Conservation (phyloP, 2,113 vertebrate species). For the Gavialis gangeticus region DNA sequence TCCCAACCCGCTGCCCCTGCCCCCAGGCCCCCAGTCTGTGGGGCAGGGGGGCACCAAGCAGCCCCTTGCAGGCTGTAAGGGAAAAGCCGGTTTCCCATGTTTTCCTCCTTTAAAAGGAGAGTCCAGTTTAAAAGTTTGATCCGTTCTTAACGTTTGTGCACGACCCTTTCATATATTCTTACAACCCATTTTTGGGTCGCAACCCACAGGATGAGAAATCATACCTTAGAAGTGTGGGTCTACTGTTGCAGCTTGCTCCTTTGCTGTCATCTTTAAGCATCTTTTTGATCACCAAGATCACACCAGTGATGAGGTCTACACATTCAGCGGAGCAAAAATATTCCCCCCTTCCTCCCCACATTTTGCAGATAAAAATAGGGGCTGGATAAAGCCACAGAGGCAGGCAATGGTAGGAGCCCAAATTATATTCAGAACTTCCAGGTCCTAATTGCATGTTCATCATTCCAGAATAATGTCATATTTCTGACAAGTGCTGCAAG, state of each 20-base stretch:
- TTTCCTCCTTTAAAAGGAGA: too few relatives aligned
- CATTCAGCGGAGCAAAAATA: not conserved
- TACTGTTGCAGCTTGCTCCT: too few relatives aligned
- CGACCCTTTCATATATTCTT: too few relatives aligned
- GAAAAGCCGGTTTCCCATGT: too few relatives aligned
- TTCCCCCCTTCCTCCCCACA: not conserved
- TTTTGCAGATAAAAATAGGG: not conserved
- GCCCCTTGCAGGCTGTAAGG: too few relatives aligned
- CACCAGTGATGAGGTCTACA: not conserved
- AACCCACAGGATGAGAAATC: too few relatives aligned
- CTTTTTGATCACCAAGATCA: not conserved
- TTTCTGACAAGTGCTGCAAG: not conserved
- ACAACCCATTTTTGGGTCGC: too few relatives aligned
- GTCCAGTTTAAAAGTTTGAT: too few relatives aligned
- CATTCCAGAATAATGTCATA: not conserved
- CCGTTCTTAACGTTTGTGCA: too few relatives aligned
- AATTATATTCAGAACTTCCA: not conserved
- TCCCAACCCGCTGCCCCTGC: rapidly evolving
- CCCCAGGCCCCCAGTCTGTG: not conserved
- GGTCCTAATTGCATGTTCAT: not conserved
- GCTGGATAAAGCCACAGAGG: not conserved
- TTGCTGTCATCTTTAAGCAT: not conserved
- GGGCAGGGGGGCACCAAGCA: not conserved
- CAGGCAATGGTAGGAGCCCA: not conserved
- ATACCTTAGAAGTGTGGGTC: too few relatives aligned